phyloP scores from a whole-genome alignment of 37 sponge, comb jelly and placozoan species.

The Crambe crambe region DNA sequence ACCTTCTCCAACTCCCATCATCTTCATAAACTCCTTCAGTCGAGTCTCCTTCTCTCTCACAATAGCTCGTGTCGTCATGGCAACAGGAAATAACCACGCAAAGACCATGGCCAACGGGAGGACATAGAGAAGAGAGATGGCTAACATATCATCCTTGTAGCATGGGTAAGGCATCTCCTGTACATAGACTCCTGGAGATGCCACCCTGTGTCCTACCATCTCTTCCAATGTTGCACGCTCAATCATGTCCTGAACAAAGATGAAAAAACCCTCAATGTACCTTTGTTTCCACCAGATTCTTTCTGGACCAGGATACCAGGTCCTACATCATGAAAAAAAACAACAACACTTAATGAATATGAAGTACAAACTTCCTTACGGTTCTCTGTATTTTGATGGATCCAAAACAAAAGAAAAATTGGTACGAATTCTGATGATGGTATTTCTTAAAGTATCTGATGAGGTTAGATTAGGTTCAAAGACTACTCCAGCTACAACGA shows the following conservation, averaged over 20 bases:
- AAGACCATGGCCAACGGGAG: constrained; percentile 80
- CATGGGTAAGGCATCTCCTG: constrained; percentile 98
- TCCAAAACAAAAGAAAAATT: constrained; percentile 65
- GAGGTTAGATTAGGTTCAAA: constrained; percentile 14
- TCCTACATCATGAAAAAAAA: constrained; percentile 18
- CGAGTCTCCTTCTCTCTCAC: constrained; percentile 83
- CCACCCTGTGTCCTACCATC: constrained; percentile 28
- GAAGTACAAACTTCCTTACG: constrained; percentile 25
- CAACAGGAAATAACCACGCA: constrained; percentile 89
- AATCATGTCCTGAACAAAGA: constrained; percentile 73
- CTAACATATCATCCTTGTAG: constrained; percentile 55
- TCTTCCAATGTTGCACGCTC: constrained; percentile 84
- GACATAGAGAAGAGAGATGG: neutral
- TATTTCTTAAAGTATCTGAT: neutral
- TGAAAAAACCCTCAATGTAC: constrained; percentile 52
- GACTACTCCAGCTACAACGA: constrained; percentile 50
- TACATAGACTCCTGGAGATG: constrained; percentile 81
- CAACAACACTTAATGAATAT: neutral
- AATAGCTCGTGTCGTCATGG: constrained; percentile 73
- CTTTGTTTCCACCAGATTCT: constrained; percentile 19
- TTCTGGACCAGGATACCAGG: constrained; percentile 72
- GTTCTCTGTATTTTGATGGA: constrained; percentile 35
- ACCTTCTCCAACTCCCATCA: constrained; percentile 82
- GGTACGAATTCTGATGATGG: constrained; percentile 55
- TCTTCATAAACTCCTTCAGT: constrained; percentile 80